Base-by-base conservation (phyloP, 2,888 invertebrate species). In the Drosophila phalerata region DNA sequence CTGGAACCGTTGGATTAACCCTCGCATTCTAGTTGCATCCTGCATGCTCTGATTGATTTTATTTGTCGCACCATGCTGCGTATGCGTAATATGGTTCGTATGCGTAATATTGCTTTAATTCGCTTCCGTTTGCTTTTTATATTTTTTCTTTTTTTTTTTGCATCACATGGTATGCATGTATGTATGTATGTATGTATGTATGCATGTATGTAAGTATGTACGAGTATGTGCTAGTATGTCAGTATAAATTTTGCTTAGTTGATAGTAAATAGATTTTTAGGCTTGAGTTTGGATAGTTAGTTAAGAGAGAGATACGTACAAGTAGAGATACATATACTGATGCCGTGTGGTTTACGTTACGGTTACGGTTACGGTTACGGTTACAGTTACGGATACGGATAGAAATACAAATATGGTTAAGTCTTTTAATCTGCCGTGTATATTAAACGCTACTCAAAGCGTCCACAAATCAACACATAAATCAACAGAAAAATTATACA, bases 241-340 rank as follows among this genome's bases (percentile, higher is more conserved):
- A 42, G 43, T 43, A 61, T 57, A n/a, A 42, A 52, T 5, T 22
- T 80, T 77, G 61, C 89, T 87, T 81, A 69, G 45, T 65, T 73
- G 60, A 45, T 80, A 53, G 42, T 28, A 43, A 52, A 48, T 43
- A 43, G 37, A 22, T 71, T 65, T 30, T 30, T 53, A 55, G 73
- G 73, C 72, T 74, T 70, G 76, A 63, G 48, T 51, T 68, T 51
- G 42, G 38, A 79, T 79, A 68, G 73, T 51, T 65, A 62, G 37
- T 68, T 61, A 58, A 60, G 57, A 66, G 57, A 53, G 15, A 28
- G 28, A 40, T 42, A 42, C 42, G 22, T 25, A 25, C 25, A 25
- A 51, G 51, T 48, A 37, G 32, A 49, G 19, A 37, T 40, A 34
- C 11, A 28, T 53, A 56, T 79, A 69, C 52, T 60, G 43, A 79